Conservation (phyloP, 2,797 vertebrate species). For the Alcedo quadribrachys region DNA sequence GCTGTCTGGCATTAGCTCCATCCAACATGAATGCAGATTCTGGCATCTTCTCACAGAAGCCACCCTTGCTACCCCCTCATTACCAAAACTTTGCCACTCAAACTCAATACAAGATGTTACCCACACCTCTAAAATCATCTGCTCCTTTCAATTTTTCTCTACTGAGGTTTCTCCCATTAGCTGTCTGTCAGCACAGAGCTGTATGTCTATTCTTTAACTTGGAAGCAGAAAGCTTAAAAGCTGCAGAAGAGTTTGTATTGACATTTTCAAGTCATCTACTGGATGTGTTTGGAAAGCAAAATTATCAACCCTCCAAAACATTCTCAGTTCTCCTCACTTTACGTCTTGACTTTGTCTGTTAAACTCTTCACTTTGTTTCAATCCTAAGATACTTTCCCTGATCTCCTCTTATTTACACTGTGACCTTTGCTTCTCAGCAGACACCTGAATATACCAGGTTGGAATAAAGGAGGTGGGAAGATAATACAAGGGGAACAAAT, state of each 20-base stretch:
- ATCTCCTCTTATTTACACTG: background rate
- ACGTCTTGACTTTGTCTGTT: background rate
- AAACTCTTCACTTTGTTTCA: background rate
- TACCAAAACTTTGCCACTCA: background rate
- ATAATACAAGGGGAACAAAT: background rate
- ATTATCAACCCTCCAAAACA: background rate
- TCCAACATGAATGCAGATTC: background rate
- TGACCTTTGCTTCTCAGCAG: background rate
- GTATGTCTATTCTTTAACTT: background rate
- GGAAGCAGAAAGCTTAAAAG: background rate
- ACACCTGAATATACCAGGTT: background rate
- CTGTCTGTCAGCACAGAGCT: background rate
- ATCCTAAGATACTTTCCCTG: background rate
- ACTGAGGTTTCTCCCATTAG: background rate
- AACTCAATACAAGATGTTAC: background rate
- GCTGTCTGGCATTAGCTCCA: rapidly evolving
- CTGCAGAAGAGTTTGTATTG: background rate
- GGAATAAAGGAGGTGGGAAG: background rate
- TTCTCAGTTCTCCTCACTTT: background rate
- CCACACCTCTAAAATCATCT: background rate
- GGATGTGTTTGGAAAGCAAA: background rate
- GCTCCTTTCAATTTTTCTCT: background rate
- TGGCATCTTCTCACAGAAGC: background rate
- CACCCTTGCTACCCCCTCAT: rapidly evolving
- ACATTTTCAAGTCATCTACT: background rate